Base-by-base conservation (phyloP, 2,797 vertebrate genomes). In the Orestias chungarensis region DNA sequence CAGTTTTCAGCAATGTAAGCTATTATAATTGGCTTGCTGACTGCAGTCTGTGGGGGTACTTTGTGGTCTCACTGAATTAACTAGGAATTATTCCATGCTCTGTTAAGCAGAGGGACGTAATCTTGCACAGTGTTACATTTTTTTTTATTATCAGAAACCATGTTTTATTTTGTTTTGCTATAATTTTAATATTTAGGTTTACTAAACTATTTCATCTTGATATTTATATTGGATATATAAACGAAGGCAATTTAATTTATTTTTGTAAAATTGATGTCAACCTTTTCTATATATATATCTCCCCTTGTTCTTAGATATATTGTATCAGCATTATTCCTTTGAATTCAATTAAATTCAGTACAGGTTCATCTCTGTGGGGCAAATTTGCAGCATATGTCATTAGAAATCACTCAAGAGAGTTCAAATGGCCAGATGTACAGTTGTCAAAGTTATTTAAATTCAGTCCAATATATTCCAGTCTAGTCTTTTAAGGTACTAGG, bases 1-100 rank as follows among this genome's bases (percentile, higher is more conserved):
- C 59, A 71, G 68, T 85, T 87, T n/a, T 86, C 64, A 8, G 73
- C 79, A 79, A 71, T 84, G 15, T 23, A 66, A 77, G 82, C 74
- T 85, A 84, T 88, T 78, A 61, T 70, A 71, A 55, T 74, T 69
- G 68, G 78, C 68, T 29, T 33, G 71, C 69, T 81, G 76, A 66
- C 74, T 78, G 64, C 61, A 57, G 76, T 62, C 71, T 55, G 70
- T 78, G 73, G 33, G 79, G 23, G n/a, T n/a, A n/a, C n/a, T n/a
- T n/a, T n/a, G n/a, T n/a, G 29, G 17, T 59, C 50, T 76, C 82
- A 81, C 74, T 72, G 43, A 80, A 83, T 71, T 66, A 76, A 73
- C 57, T 64, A 68, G 59, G 81, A 78, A 71, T 59, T 44, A 42
- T 46, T 61, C 57, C n/a, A 31, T 67, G 70, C 43, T 55, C 55